Base-by-base conservation (phyloP, 2,888 invertebrate species). In the Clivina fossor region DNA sequence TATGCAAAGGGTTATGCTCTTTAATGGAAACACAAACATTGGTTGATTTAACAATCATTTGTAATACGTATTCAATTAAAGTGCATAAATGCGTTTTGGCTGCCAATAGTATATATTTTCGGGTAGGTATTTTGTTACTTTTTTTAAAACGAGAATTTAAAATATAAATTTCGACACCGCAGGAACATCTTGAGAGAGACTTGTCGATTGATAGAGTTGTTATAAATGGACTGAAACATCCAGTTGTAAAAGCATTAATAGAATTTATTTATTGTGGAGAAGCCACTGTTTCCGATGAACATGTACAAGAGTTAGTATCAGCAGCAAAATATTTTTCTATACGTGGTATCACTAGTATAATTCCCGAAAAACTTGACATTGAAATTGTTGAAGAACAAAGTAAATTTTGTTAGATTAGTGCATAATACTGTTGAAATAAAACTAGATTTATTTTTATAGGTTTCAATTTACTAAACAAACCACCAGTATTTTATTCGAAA, bases 231-330 rank as follows among this genome's bases (percentile, higher is more conserved):
- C 80, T 86, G 77, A 80, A 84, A 67, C 86, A 86, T 71, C 78
- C 80, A 63, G 83, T 86, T 22, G 73, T 88, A 57, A 86, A 85
- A 71, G 83, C 83, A 41, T 76, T 87, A 58, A 81, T 88, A 24
- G 87, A 88, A 69, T 87, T 86, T 65, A 87, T 88, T 82, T 88
- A 88, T 67, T 86, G 84, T 65, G 87, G 87, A 1, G 85, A 86
- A 75, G 86, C 86, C 1, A 81, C 82, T 62, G 81, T 87, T 61
- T 74, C 81, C 46, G 84, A 85, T 69, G 82, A 84, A 63, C 79
- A 85, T 69, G 74, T 86, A 61, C 83, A 84, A 63, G 82, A 85
- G 63, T 69, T 88, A 43, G 78, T 86, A 40, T 82, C 85, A 50
- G 85, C 86, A 4, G 85, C 86, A 18, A 84, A 82, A 68, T 80